These are phyloP conservation scores for Rhinichthys osculus DNA, from an alignment of 2,797 vertebrate genomes.

Conservation along the genomic window DNA sequence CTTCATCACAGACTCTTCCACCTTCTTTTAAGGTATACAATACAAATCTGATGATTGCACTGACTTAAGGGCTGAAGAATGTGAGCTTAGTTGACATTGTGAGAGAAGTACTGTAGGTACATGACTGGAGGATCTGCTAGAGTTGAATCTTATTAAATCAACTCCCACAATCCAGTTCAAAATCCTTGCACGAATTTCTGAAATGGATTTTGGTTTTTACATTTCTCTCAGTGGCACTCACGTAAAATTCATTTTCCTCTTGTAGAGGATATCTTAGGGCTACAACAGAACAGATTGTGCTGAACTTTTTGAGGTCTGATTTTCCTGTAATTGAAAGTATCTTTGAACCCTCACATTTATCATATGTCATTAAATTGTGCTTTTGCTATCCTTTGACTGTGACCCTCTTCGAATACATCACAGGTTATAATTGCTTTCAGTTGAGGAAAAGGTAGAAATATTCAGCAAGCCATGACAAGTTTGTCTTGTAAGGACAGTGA, in stretches of 20 bases:
- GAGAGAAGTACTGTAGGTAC: slow-evolving; percentile 53
- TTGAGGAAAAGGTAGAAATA: slow-evolving; percentile 66
- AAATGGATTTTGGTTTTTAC: slow-evolving; percentile 47
- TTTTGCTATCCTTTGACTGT: slow-evolving; percentile 63
- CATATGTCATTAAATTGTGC: slow-evolving; percentile 65
- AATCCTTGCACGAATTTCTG: slow-evolving; percentile 44
- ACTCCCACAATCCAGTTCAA: slow-evolving; percentile 6
- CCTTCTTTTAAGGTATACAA: slow-evolving; percentile 57
- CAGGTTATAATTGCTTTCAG: slow-evolving; percentile 60
- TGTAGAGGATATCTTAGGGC: slow-evolving; percentile 63
- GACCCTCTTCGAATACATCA: slow-evolving; percentile 68
- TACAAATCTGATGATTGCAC: slow-evolving; percentile 21
- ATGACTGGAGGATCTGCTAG: slow-evolving; percentile 58
- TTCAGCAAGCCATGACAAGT: slow-evolving; percentile 75
- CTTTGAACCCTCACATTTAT: slow-evolving; percentile 57
- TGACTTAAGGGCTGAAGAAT: slow-evolving; percentile 63
- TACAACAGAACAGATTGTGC: slow-evolving; percentile 50
- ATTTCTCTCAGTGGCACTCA: slow-evolving; percentile 54
- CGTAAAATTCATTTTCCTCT: slow-evolving; percentile 56
- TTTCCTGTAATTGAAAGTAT: slow-evolving; percentile 47
- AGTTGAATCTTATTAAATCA: slow-evolving; percentile 60
- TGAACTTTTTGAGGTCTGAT: neutral
- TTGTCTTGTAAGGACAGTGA: slow-evolving; percentile 70
- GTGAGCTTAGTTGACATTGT: slow-evolving; percentile 52
- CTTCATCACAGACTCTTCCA: neutral